Conservation (phyloP, 35 echinoderm and acorn worm species). For the Nesometra sesokonis region DNA sequence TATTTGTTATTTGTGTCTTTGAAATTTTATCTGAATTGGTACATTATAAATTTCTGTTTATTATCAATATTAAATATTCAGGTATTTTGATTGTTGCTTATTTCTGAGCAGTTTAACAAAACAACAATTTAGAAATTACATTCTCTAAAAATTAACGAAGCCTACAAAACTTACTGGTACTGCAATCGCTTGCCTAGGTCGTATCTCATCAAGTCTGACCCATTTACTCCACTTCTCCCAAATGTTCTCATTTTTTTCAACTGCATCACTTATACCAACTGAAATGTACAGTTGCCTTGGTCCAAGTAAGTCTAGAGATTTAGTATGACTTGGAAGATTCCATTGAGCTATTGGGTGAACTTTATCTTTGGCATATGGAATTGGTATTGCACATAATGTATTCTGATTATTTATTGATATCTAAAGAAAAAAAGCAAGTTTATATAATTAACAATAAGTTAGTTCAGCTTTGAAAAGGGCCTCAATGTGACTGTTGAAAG, state of each 20-base stretch:
- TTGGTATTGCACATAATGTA: neutral
- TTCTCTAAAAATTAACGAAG: too few relatives aligned
- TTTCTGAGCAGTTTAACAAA: too few relatives aligned
- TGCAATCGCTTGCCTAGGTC: conserved; percentile 39
- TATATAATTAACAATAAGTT: too few relatives aligned
- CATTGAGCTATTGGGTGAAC: neutral
- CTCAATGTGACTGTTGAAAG: too few relatives aligned
- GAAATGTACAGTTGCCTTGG: conserved; percentile 16
- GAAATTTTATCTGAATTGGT: too few relatives aligned
- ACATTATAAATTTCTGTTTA: too few relatives aligned
- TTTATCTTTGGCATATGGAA: neutral
- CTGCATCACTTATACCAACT: conserved; percentile 25
- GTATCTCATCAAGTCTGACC: conserved; percentile 26
- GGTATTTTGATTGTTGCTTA: too few relatives aligned
- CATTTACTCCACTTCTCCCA: conserved; percentile 55
- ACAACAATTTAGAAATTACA: too few relatives aligned
- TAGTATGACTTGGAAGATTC: neutral
- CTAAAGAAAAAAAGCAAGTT: neutral
- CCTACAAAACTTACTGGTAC: conserved; percentile 37
- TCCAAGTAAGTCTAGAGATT: neutral
- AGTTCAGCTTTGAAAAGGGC: too few relatives aligned
- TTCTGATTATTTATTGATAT: neutral
- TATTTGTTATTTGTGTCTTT: too few relatives aligned
- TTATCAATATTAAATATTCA: too few relatives aligned
- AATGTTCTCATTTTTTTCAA: neutral